These are phyloP conservation scores for Trachymyrmex septentrionalis DNA, from an alignment of 1,140 invertebrate genomes.

Conservation along the genomic window DNA sequence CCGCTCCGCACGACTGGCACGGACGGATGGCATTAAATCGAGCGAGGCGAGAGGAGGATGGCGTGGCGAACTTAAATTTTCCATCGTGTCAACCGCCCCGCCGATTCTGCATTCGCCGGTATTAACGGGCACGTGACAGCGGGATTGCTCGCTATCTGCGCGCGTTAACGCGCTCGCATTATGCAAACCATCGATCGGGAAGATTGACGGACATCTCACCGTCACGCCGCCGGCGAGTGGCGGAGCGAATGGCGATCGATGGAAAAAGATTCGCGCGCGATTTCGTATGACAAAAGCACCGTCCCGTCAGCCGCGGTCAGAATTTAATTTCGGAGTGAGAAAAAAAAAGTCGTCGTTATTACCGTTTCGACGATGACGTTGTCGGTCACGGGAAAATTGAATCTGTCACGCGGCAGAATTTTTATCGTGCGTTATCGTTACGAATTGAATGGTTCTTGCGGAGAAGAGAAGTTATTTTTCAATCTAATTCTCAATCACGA, in stretches of 20 bases:
- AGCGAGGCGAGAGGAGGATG: conserved; percentile 54
- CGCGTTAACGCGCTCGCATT: conserved; percentile 59
- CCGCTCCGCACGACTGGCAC: conserved; percentile 48
- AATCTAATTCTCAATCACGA: conserved; percentile 28
- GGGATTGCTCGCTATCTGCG: conserved; percentile 30
- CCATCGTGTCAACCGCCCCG: conserved; percentile 67
- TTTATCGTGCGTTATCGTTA: conserved; percentile 52
- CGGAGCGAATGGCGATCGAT: conserved; percentile 28
- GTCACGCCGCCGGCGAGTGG: conserved; percentile 12
- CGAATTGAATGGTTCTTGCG: conserved; percentile 25
- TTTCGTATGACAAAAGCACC: conserved; percentile 49
- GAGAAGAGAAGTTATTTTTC: conserved; percentile 32
- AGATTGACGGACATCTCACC: conserved; percentile 62
- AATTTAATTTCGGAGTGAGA: conserved; percentile 47
- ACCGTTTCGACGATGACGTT: conserved; percentile 47
- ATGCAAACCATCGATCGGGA: conserved; percentile 60
- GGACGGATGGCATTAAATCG: conserved; percentile 73
- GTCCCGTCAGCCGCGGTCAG: conserved; percentile 37
- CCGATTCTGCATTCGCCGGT: conserved; percentile 69
- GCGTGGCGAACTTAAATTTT: conserved; percentile 76
- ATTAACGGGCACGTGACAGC: conserved; percentile 73
- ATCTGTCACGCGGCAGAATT: conserved; percentile 50
- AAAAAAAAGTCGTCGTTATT: conserved; percentile 48
- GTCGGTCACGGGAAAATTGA: conserved; percentile 53
- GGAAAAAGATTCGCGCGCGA: conserved; percentile 43